Evolutionary conservation across 2,888 invertebrate genomes (phyloP).

Genomic region (Leptinotarsa haldemani): DNA sequence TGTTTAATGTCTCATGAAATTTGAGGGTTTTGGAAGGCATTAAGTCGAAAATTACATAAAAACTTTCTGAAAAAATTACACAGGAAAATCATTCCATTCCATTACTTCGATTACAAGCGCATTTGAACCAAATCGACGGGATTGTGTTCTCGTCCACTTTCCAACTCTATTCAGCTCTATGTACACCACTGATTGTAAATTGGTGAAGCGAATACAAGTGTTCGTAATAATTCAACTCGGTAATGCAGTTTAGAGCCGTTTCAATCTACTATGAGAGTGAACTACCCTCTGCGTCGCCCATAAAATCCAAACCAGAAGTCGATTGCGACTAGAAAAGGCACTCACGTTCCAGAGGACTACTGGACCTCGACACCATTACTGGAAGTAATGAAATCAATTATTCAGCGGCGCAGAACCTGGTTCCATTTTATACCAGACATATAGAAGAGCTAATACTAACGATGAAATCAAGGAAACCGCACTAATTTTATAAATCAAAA

Average conservation of each 20-base stretch:
- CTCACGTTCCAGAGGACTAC: slow-evolving; percentile 12
- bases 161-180: too few species aligned
- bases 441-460: background rate
- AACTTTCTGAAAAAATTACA: too few species aligned
- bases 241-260: slow-evolving; percentile 14
- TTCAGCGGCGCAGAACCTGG: background rate
- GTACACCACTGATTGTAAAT: slow-evolving; percentile 13
- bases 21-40: too few species aligned
- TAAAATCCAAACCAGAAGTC: slow-evolving; percentile 25
- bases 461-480: background rate
- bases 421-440: background rate
- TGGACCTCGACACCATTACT: slow-evolving; percentile 22
- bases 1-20: too few species aligned
- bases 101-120: too few species aligned
- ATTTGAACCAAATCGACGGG: too few species aligned
- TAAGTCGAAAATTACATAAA: too few species aligned
- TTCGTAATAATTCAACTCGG: background rate
- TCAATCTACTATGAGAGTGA: slow-evolving; percentile 10
- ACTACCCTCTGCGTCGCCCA: slow-evolving; percentile 18
- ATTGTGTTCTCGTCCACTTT: too few species aligned
- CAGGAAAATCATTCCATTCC: too few species aligned
- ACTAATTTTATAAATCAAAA: too few species aligned
- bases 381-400: background rate
- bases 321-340: slow-evolving; percentile 26
- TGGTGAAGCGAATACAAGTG: slow-evolving; percentile 4